These are phyloP conservation scores for Deroptyus accipitrinus DNA, from an alignment of 2,113 vertebrate genomes.

Conservation along the genomic window DNA sequence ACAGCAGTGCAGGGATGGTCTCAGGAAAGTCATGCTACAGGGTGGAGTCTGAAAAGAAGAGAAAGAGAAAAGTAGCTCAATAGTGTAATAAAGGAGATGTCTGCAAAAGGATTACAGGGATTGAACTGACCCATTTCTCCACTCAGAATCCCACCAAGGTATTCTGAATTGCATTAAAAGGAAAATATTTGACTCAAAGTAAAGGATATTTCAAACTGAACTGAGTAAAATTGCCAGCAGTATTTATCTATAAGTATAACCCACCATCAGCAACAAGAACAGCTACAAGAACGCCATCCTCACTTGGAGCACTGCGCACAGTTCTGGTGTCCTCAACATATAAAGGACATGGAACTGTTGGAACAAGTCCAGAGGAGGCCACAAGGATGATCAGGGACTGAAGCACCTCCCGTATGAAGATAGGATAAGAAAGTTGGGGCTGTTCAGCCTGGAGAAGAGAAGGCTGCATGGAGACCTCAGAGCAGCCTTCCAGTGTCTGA, in stretches of 20 bases:
- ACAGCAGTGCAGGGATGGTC: background rate
- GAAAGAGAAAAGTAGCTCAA: background rate
- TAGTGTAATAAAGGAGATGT: background rate
- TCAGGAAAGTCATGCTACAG: background rate
- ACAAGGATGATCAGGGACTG: too few species aligned
- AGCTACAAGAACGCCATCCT: too few species aligned
- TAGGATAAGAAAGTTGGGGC: too few species aligned
- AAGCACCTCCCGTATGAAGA: too few species aligned
- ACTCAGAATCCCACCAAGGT: background rate
- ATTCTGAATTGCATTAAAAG: background rate
- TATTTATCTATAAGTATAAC: background rate
- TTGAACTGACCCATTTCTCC: background rate
- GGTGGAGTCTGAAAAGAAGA: constrained; percentile 64
- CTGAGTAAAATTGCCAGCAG: background rate
- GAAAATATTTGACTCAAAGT: background rate
- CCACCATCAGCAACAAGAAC: too few species aligned
- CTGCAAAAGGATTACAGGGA: background rate
- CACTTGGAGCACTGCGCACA: too few species aligned
- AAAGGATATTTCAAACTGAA: background rate
- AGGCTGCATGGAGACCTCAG: too few species aligned
- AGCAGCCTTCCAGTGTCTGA: too few species aligned
- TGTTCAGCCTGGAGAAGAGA: too few species aligned
- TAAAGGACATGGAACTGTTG: too few species aligned
- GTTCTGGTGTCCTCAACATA: too few species aligned
- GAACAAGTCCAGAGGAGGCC: too few species aligned